Conservation (phyloP, 1,140 invertebrate species). For the Scaptomyza graminum region DNA sequence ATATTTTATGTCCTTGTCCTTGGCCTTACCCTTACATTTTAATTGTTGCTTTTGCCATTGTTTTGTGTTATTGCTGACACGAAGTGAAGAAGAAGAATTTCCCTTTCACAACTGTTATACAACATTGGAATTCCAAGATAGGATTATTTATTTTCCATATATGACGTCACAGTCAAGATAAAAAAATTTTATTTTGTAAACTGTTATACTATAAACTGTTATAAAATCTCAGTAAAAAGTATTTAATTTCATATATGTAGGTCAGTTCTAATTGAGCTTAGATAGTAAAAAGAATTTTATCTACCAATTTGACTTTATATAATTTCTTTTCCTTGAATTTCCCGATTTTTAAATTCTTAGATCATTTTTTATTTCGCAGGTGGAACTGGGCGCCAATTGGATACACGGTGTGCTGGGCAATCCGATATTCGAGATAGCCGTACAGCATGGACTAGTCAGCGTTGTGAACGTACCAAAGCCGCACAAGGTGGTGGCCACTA, state of each 20-base stretch:
- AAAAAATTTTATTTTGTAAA: not conserved
- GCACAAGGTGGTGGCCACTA: conserved; percentile 93
- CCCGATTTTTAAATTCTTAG: too few species aligned
- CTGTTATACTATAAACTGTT: not conserved
- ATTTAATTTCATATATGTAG: conserved; percentile 35
- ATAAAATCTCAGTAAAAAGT: too few species aligned
- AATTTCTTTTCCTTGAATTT: too few species aligned
- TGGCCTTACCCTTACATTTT: too few species aligned
- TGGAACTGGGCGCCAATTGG: conserved; percentile 96
- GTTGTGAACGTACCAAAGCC: conserved; percentile 92
- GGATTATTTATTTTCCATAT: conserved; percentile 6
- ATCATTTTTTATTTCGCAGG: conserved; percentile 51
- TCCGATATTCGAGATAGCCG: conserved; percentile 94
- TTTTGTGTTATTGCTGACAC: not conserved
- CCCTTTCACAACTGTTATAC: conserved; percentile 25
- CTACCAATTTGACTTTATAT: not conserved
- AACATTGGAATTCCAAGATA: conserved; percentile 18
- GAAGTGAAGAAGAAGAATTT: not conserved
- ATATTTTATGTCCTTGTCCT: conserved; percentile 20
- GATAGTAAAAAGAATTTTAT: conserved; percentile 12
- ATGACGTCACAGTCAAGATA: conserved; percentile 13
- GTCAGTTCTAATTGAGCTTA: conserved; percentile 50
- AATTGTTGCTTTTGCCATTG: not conserved
- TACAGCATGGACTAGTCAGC: conserved; percentile 91
- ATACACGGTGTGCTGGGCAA: conserved; percentile 95